Evolutionary conservation across 1,140 invertebrate genomes (phyloP).

Genomic region (Bombus pascuorum): DNA sequence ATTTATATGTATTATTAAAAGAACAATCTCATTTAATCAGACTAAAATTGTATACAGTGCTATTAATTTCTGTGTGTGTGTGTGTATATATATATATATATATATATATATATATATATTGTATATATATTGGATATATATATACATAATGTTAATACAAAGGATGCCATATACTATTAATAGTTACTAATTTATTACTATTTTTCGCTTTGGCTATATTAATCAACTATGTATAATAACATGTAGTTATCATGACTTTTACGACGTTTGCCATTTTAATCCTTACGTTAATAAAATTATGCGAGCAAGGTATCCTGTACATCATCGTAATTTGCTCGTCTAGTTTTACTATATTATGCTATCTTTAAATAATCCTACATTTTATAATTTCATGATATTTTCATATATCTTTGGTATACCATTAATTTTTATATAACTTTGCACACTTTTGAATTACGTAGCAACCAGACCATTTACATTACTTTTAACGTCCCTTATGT

Average conservation of each 20-base stretch:
- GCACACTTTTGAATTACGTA: slow-evolving; percentile 62
- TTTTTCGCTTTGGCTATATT: slow-evolving; percentile 40
- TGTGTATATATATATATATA: neutral
- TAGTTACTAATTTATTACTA: slow-evolving; percentile 45
- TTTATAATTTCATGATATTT: slow-evolving; percentile 76
- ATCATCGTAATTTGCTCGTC: slow-evolving; percentile 38
- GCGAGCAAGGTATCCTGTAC: slow-evolving; percentile 29
- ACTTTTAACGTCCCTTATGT: slow-evolving; percentile 2
- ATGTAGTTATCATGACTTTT: slow-evolving; percentile 26
- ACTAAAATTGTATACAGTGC: slow-evolving; percentile 32
- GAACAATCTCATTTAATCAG: slow-evolving; percentile 24
- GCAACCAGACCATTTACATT: slow-evolving; percentile 13
- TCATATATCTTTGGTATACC: slow-evolving; percentile 82
- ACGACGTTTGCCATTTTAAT: slow-evolving; percentile 39
- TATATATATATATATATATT: neutral
- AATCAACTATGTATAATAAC: slow-evolving; percentile 40
- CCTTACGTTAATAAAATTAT: slow-evolving; percentile 40
- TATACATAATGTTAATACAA: slow-evolving; percentile 55
- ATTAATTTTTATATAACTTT: slow-evolving; percentile 77
- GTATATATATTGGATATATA: slow-evolving; percentile 36
- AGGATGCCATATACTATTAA: slow-evolving; percentile 46
- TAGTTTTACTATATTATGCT: slow-evolving; percentile 41
- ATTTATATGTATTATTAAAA: slow-evolving; percentile 4
- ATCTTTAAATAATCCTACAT: slow-evolving; percentile 72
- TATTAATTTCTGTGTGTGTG: neutral